Percentiles rank a stretch among this genome's conserved stretches.
Conservation (phyloP, 2,888 invertebrate species). For the Caenorhabditis macrosperma region DNA sequence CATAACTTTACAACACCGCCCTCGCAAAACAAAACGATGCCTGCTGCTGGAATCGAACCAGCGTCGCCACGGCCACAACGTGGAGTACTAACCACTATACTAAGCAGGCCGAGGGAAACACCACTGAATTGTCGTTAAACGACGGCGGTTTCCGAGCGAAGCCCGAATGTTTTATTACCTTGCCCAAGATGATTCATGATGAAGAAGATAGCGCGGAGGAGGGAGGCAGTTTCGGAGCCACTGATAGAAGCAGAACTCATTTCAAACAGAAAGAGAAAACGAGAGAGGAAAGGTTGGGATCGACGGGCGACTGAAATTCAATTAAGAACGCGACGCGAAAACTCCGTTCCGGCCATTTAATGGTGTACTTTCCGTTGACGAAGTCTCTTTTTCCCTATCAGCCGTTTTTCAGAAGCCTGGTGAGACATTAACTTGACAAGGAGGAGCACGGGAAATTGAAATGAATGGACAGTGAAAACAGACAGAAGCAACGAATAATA, state of each 20-base stretch:
- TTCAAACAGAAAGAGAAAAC: constrained; percentile 9
- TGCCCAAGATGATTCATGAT: constrained; percentile 31
- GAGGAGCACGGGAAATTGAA: constrained; percentile 21
- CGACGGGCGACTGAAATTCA: constrained; percentile 30
- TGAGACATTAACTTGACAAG: constrained; percentile 14
- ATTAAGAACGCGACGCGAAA: constrained; percentile 48
- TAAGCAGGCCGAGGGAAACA: constrained; percentile 60
- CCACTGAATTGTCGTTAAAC: neutral
- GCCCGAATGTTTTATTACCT: constrained; percentile 41
- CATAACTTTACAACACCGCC: constrained; percentile 1
- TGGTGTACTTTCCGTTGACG: constrained; percentile 37
- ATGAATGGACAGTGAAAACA: constrained; percentile 24
- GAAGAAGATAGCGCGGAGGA: constrained; percentile 11
- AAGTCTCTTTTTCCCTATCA: neutral
- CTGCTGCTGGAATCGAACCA: constrained; percentile 74
- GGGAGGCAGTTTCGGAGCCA: neutral
- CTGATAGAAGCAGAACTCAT: constrained; percentile 18
- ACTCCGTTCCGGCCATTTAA: constrained; percentile 31
- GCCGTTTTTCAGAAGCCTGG: neutral
- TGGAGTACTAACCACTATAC: constrained; percentile 78
- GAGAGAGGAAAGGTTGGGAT: constrained; percentile 2
- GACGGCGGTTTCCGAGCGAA: neutral
- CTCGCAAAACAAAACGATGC: constrained; percentile 39
- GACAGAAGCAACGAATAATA: constrained; percentile 15
- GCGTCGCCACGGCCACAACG: constrained; percentile 78